Evolutionary conservation across 1,140 invertebrate genomes (phyloP).

Genomic region (Daktulosphaira vitifoliae): DNA sequence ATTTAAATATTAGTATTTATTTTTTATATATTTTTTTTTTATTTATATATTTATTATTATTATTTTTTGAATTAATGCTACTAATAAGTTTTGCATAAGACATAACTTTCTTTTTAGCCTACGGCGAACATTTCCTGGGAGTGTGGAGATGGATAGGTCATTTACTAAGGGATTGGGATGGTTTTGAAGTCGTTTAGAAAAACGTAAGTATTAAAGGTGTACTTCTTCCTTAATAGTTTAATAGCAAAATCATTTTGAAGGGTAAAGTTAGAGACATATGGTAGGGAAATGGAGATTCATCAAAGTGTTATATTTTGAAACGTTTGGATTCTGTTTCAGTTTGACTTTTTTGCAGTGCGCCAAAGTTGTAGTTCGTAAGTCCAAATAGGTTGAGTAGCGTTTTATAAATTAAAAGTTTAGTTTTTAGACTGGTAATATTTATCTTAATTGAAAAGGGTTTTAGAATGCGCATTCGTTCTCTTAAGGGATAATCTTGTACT

Average conservation of each 20-base stretch:
- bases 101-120: neutral
- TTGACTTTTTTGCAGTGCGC: slow-evolving; percentile 39
- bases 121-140: neutral
- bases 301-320: slow-evolving; percentile 12
- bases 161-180: neutral
- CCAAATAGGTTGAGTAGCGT: slow-evolving; percentile 40
- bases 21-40: too few species aligned
- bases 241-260: neutral
- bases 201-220: neutral
- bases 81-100: too few species aligned
- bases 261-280: neutral
- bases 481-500: neutral
- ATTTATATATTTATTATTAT: too few species aligned
- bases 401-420: slow-evolving; percentile 40
- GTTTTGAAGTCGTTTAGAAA: neutral
- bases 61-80: neutral
- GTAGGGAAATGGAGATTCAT: neutral
- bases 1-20: too few species aligned
- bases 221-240: neutral
- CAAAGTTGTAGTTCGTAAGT: slow-evolving; percentile 41
- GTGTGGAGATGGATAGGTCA: neutral
- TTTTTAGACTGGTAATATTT: slow-evolving; percentile 34
- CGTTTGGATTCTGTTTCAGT: slow-evolving; percentile 37
- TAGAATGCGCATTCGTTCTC: neutral
- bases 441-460: slow-evolving; percentile 5